Base-by-base conservation (phyloP, 2,888 invertebrate genomes). In the Folsomia candida region DNA sequence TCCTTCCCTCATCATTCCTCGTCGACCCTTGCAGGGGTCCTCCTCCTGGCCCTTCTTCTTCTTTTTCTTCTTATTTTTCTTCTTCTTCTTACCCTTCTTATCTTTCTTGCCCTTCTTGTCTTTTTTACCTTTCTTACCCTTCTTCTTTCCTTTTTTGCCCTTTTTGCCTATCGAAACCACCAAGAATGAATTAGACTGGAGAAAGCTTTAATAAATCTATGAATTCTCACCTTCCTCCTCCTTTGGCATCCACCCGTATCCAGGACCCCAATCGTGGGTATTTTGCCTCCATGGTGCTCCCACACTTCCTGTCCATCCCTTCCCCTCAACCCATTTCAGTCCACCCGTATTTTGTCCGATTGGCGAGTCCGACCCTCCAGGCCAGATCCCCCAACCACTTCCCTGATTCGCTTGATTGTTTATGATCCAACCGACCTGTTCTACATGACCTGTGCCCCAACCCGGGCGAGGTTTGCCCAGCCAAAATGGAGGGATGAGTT, bases 231-330 rank as follows among this genome's bases (percentile, higher is more conserved):
- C 37, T 51, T 60, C 65, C 63, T 6, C 29, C 68, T 37, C 62
- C 63, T 60, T 64, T 65, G n/a, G 60, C 61, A 29, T 66, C 62
- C 70, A 70, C 9, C 68, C 68, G n/a, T 67, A 59, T 24, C 70
- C 70, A 51, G 68, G 68, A 11, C 73, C 73, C 73, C 70, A 73
- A 26, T 70, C 64, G 26, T 68, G 73, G 2, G 58, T 26, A 24
- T 68, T 68, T n/a, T 65, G 68, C 51, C 51, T 68, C 73, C 73
- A 73, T 9, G 73, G 70, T n/a, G 73, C 73, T 66, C 73, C 73
- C 14, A 68, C 68, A n/a, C 63, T 62, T 25, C 73, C 73, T 2
- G 22, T 20, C 73, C 73, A 73, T 20, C 73, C 73, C 58, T 70
- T 70, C 59, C 73, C 73, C 2, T 70, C 73, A n/a, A 70, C 70